These are phyloP conservation scores for Apostichopus californicus DNA, from an alignment of 35 echinoderm and acorn worm genomes.

Conservation along the genomic window DNA sequence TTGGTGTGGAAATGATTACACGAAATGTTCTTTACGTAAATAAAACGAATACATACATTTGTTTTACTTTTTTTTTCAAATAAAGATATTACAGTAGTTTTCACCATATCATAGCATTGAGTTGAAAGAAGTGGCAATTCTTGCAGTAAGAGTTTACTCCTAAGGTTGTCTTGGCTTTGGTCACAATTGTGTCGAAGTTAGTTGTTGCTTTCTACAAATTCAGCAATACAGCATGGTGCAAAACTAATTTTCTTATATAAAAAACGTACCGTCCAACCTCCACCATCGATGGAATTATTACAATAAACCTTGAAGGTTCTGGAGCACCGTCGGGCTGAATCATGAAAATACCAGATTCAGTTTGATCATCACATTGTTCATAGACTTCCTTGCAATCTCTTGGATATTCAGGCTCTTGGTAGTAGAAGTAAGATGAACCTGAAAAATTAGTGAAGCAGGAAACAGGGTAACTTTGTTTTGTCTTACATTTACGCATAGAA, in stretches of 20 bases:
- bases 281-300: neutral
- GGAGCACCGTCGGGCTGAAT: neutral
- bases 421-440: constrained; percentile 37
- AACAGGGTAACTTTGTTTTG: too few species aligned
- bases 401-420: constrained; percentile 17
- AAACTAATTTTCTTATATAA: neutral
- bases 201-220: neutral
- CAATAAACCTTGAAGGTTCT: neutral
- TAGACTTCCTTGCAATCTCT: constrained; percentile 31
- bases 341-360: neutral
- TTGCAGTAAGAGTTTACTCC: too few species aligned
- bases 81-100: neutral
- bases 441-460: neutral
- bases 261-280: neutral
- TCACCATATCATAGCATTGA: neutral
- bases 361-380: constrained; percentile 14
- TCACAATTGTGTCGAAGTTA: too few species aligned
- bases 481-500: too few species aligned
- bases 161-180: too few species aligned
- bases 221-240: neutral
- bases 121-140: too few species aligned
- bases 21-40: neutral
- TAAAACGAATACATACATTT: neutral
- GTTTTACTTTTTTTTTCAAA: neutral
- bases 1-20: neutral